A percentile compares a stretch with the other conserved stretches of the same genome.
Conservation (phyloP, 2,113 vertebrate genomes). For the Paratilapia polleni region DNA sequence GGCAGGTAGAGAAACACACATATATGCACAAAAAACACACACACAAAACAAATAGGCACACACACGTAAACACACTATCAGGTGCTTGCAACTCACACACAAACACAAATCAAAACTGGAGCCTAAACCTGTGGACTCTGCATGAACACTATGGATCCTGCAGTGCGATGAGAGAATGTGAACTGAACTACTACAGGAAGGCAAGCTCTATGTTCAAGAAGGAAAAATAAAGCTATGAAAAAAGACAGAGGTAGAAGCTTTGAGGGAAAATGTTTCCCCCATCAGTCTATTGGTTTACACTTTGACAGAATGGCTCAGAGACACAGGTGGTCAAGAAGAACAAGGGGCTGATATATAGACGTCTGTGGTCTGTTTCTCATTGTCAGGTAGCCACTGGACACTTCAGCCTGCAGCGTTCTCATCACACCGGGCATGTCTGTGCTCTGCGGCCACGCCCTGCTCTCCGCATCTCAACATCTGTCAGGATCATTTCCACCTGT, state of each 20-base stretch:
- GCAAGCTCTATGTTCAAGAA: background rate
- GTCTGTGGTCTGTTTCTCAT: conserved; percentile 23
- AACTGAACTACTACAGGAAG: conserved; percentile 9
- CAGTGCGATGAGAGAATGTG: conserved; percentile 18
- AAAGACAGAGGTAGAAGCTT: conserved; percentile 15
- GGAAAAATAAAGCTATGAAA: conserved; percentile 42
- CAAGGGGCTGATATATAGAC: conserved; percentile 52
- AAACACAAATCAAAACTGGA: conserved; percentile 37
- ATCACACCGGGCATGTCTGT: background rate
- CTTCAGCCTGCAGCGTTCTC: background rate
- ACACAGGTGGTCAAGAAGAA: conserved; percentile 61
- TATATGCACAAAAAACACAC: conserved; percentile 20
- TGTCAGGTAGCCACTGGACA: background rate
- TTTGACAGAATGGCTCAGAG: conserved; percentile 59
- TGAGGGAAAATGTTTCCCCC: conserved; percentile 20
- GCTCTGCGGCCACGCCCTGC: background rate
- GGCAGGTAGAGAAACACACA: conserved; percentile 57
- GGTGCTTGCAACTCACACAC: conserved; percentile 1
- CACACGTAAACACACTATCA: background rate
- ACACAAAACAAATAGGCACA: conserved; percentile 18
- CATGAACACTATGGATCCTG: conserved; percentile 21
- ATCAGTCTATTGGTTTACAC: conserved; percentile 42
- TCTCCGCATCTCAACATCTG: background rate
- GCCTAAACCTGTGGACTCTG: conserved; percentile 13
- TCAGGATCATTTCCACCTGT: conserved; percentile 8